These are phyloP conservation scores for Amphiprion clarkii DNA, from an alignment of 2,797 vertebrate species.

Conservation along the genomic window DNA sequence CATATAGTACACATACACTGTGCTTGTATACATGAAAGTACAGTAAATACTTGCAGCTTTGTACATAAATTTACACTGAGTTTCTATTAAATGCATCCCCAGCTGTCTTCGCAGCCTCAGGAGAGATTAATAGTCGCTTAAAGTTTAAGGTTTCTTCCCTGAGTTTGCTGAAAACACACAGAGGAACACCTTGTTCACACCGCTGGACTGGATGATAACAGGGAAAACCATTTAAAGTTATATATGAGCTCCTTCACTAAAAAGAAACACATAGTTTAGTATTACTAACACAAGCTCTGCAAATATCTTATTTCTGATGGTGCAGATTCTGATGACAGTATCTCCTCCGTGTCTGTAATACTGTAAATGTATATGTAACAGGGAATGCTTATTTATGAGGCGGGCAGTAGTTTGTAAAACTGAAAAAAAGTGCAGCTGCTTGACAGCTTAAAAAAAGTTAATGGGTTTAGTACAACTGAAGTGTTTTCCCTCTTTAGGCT, in stretches of 20 bases:
- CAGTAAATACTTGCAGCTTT: conserved; percentile 19
- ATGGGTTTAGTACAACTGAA: not conserved
- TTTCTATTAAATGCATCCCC: conserved; percentile 16
- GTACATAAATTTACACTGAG: conserved; percentile 15
- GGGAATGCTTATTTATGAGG: conserved; percentile 16
- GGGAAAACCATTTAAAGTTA: not conserved
- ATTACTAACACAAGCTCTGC: conserved; percentile 37
- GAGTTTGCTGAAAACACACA: conserved; percentile 27
- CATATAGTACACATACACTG: not conserved
- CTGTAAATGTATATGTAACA: no score
- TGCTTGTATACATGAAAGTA: conserved; percentile 2
- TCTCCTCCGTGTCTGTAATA: conserved; percentile 11
- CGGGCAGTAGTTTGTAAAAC: not conserved
- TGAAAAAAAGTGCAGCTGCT: conserved; percentile 17
- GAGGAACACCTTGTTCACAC: conserved; percentile 15
- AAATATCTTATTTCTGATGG: conserved; percentile 55
- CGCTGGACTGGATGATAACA: conserved; percentile 9
- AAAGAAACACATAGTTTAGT: conserved; percentile 40
- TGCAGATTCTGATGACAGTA: conserved; percentile 32
- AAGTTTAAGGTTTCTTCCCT: conserved; percentile 22
- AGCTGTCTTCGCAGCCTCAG: not conserved
- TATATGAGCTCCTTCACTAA: not conserved
- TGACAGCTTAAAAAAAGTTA: conserved; percentile 4
- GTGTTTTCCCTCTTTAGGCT: conserved; percentile 12
- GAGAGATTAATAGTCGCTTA: conserved; percentile 23